Percentiles rank a stretch among this genome's conserved stretches.
Conservation (phyloP, 2,797 vertebrate species). For the Sebastes flavidus region DNA sequence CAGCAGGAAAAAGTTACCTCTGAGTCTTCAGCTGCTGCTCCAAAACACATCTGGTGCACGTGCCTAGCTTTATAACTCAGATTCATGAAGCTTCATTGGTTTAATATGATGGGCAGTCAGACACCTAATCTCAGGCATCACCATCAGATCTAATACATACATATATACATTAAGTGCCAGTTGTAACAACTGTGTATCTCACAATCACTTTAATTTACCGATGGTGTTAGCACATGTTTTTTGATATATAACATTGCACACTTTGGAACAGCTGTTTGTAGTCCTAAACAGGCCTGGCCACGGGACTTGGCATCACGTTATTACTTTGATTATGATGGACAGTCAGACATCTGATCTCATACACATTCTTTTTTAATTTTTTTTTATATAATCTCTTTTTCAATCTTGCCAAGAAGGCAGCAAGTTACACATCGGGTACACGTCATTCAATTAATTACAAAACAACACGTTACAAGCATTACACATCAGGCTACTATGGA, state of each 20-base stretch:
- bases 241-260: too few relatives aligned
- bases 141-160: background rate
- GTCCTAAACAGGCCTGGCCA: background rate
- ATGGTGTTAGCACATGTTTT: background rate
- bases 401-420: too few relatives aligned
- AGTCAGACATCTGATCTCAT: background rate
- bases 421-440: too few relatives aligned
- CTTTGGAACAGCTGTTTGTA: background rate
- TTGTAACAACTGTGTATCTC: background rate
- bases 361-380: background rate
- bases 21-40: background rate
- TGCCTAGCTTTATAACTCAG: background rate
- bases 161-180: background rate
- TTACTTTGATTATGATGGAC: background rate
- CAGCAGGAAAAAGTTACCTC: background rate
- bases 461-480: too few relatives aligned
- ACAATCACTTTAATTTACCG: background rate
- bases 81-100: background rate
- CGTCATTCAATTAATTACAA: too few relatives aligned
- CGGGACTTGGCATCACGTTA: background rate
- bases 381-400: too few relatives aligned
- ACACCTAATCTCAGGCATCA: background rate
- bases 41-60: background rate
- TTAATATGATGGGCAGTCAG: background rate
- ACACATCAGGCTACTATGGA: too few relatives aligned